Evolutionary conservation across 1,140 invertebrate genomes (phyloP).

Genomic region (Dermatophagoides farinae): DNA sequence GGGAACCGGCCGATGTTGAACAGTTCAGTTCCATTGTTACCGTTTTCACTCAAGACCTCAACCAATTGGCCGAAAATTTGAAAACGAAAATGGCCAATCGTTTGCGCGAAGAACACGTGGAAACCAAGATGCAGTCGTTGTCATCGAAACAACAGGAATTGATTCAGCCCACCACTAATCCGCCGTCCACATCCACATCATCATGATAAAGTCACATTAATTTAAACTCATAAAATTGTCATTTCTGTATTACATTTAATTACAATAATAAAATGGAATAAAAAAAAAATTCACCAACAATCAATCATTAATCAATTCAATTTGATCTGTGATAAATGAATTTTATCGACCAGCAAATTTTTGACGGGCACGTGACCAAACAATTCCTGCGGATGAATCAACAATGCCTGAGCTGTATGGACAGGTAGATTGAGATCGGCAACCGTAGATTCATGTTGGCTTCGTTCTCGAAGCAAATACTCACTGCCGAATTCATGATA

Average conservation of each 20-base stretch:
- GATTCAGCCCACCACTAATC: background rate
- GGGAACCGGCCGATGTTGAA: conserved; percentile 5
- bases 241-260: background rate
- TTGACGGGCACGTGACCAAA: background rate
- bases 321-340: background rate
- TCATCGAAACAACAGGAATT: background rate
- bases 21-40: background rate
- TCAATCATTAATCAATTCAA: background rate
- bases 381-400: background rate
- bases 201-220: background rate
- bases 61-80: background rate
- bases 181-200: background rate
- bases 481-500: conserved; percentile 45
- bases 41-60: background rate
- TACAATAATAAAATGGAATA: background rate
- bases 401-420: background rate
- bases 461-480: conserved; percentile 27
- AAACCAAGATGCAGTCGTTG: background rate
- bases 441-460: conserved; percentile 21
- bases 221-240: background rate
- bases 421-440: background rate
- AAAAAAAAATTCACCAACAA: background rate
- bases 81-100: background rate
- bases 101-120: background rate
- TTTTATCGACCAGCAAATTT: background rate